Evolutionary conservation across 2,888 invertebrate genomes (phyloP), one percentile per base, ranked within the genome.

Genomic region (Onthophagus sagittarius): DNA sequence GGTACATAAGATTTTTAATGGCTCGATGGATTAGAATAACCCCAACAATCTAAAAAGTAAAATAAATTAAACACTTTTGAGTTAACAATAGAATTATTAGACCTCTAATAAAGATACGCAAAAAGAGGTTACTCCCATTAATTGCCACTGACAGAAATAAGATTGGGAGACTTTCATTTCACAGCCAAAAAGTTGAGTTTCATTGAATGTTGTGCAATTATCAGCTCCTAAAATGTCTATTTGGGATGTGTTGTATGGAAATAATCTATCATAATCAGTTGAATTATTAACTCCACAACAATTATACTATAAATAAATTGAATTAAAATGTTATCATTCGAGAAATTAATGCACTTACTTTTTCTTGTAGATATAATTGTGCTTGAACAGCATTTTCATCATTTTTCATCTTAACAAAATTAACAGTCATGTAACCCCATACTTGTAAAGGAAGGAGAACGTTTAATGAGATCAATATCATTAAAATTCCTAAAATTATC

Each of bases 211-310:
- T 62, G 63, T 14, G 39, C 32, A 39, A 39, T 53, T n/a, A 14
- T 64, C 14, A 4, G 70, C 15, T 23, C 39, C 39, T 63, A 70
- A 13, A 33, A 73, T 7, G 23, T 65, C 7, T 53, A 70, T 31
- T 71, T 65, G 6, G 65, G 39, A 13, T 23, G 64, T 64, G 70
- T 70, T 14, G 6, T 53, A 9, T 64, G 69, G 14, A 73, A 62
- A 71, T 71, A 62, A 65, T 31, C 31, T 67, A 6, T 62, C 7
- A 31, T 73, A 73, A 15, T 73, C 73, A 15, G 71, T 73, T 31
- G 70, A 73, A 15, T 73, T 73, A 15, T 70, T 65, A 31, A 73
- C 65, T 5, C 73, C 73, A 62, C 73, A 73, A 14, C 73, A 73
- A 62, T 71, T 65, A 62, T 73, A 70, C 73, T 73, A 53, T 15